phyloP scores from a whole-genome alignment of 2,797 vertebrate genomes.

The Argya squamiceps region DNA sequence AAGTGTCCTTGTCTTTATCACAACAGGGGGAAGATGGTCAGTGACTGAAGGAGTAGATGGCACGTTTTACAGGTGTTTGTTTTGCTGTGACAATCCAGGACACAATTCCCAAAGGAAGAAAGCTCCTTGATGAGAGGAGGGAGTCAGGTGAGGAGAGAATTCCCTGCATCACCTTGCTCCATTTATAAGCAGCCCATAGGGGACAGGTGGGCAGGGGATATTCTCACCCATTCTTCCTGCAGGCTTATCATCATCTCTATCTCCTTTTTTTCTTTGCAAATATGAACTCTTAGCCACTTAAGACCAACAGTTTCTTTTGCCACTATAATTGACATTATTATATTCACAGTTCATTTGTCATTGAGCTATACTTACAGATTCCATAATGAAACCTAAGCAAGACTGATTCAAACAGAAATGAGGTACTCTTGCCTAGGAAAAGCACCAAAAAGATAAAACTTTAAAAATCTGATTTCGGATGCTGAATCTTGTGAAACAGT shows the following conservation, averaged over 20 bases:
- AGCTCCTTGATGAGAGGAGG: not conserved
- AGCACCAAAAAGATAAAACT: not conserved
- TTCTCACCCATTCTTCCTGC: not conserved
- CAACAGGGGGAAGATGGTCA: not conserved
- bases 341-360: not conserved
- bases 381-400: not conserved
- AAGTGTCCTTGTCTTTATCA: not conserved
- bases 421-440: not conserved
- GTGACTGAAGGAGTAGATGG: not conserved
- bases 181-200: accelerated
- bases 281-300: not conserved
- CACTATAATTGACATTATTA: not conserved
- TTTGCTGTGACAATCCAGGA: not conserved
- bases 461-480: not conserved
- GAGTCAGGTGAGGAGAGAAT: not conserved
- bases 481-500: not conserved
- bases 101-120: not conserved
- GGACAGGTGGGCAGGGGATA: not conserved
- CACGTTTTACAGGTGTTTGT: not conserved
- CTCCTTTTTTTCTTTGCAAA: not conserved
- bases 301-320: not conserved
- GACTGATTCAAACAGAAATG: not conserved
- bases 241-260: not conserved
- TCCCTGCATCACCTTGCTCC: not conserved
- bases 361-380: not conserved